Evolutionary conservation across 2,888 invertebrate species (phyloP).

Genomic region (Helicoverpa assulta): DNA sequence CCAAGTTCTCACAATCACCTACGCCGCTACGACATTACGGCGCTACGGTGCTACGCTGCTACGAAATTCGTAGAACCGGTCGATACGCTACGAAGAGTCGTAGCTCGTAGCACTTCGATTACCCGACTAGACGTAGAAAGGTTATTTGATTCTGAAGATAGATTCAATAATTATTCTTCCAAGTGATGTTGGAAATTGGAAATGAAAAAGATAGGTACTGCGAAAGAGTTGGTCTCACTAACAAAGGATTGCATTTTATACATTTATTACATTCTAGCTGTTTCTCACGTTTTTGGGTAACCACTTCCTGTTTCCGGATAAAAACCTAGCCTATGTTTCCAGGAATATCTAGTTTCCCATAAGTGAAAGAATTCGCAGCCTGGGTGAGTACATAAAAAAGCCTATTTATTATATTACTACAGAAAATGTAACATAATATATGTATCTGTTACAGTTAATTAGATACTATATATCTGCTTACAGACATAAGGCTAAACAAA

Average conservation of each 20-base stretch:
- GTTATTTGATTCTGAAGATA: slow-evolving; percentile 19
- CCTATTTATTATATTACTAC: no score
- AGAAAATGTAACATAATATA: no score
- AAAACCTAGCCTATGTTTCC: no score
- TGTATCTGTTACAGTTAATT: no score
- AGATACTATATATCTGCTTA: no score
- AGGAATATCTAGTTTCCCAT: no score
- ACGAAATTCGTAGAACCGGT: slow-evolving; percentile 42
- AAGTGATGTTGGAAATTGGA: background rate
- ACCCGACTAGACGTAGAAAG: background rate
- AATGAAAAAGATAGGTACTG: background rate
- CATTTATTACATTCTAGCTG: no score
- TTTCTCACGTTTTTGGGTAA: no score
- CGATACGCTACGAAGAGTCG: slow-evolving; percentile 36
- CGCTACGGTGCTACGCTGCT: slow-evolving; percentile 41
- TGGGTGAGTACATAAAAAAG: no score
- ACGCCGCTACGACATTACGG: slow-evolving; percentile 36
- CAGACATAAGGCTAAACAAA: no score
- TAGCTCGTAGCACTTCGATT: slow-evolving; percentile 36
- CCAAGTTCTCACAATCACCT: slow-evolving; percentile 18
- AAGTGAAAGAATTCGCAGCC: no score
- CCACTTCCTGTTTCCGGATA: no score
- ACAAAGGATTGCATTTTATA: background rate
- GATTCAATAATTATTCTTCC: background rate
- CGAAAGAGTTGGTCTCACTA: background rate